Evolutionary conservation across 1,140 invertebrate species (phyloP), one percentile per base, ranked within the genome.

Genomic region (Penaeus indicus): DNA sequence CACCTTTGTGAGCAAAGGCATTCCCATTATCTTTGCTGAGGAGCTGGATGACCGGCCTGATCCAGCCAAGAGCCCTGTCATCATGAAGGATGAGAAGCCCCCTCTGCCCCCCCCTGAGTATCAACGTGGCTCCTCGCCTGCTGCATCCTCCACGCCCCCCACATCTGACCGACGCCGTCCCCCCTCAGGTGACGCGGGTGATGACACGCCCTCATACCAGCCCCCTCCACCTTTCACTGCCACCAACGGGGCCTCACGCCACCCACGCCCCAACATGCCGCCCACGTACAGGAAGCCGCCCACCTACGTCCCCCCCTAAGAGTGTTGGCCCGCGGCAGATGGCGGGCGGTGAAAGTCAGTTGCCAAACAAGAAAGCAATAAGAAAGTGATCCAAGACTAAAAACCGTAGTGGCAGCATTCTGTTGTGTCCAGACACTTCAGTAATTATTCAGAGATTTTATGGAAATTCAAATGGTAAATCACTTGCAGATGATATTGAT

Each of bases 21-120:
- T 98, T 91, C 98, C 98, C 1, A 97, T 98, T 11, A 99, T 99
- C 91, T 98, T 99, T 93, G 92, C 93, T 92, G 97, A 99, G 93
- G 98, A 99, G 92, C 93, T 98, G 21, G 97, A 98, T 91, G 97
- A 98, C 92, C 96, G 96, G 1, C 96, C 96, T 92, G 92, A 92
- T 86, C 95, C 96, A 60, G 97, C 97, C 91, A 98, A 98, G 93
- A 95, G 96, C 64, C 97, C 97, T 2, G 95, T 98, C 3, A 98
- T 98, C 90, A 95, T 98, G 92, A 97, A 97, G 90, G 97, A 98
- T 90, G 97, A 98, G 92, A 97, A 97, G 92, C 97, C 97, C 47
- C 97, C 97, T 0, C 93, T 97, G 85, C 95, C 96, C 13, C 96
- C 96, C 8, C 95, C 96, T 0, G 95, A 96, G 84, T 96, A 96